These are phyloP conservation scores for Saxicola maurus DNA, from an alignment of 2,797 vertebrate species.

Conservation along the genomic window DNA sequence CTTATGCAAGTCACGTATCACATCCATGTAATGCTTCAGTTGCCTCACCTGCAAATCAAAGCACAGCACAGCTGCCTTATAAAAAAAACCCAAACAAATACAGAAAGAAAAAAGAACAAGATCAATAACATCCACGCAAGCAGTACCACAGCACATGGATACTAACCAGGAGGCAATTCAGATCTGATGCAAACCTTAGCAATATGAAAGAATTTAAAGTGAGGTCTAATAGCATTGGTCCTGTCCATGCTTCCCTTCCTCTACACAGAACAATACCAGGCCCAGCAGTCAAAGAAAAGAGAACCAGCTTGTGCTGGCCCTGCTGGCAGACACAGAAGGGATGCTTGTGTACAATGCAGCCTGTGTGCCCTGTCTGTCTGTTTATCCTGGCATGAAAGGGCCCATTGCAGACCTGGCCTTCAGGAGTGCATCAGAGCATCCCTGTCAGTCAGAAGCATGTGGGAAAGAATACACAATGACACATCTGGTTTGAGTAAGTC, in stretches of 20 bases:
- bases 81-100: background rate
- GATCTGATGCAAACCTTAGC: background rate
- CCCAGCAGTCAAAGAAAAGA: background rate
- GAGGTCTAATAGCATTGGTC: background rate
- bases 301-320: background rate
- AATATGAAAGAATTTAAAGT: background rate
- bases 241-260: background rate
- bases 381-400: background rate
- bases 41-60: background rate
- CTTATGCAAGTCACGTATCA: background rate
- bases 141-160: rapidly evolving
- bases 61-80: background rate
- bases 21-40: background rate
- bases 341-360: background rate
- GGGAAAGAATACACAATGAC: background rate
- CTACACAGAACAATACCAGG: background rate
- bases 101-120: background rate
- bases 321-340: background rate
- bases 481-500: background rate
- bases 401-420: background rate
- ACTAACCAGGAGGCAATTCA: background rate
- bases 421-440: background rate
- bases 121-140: background rate
- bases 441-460: background rate
- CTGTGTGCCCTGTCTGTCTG: background rate